Evolutionary conservation across 2,797 vertebrate genomes (phyloP).

Genomic region (Acanthiza pusilla): DNA sequence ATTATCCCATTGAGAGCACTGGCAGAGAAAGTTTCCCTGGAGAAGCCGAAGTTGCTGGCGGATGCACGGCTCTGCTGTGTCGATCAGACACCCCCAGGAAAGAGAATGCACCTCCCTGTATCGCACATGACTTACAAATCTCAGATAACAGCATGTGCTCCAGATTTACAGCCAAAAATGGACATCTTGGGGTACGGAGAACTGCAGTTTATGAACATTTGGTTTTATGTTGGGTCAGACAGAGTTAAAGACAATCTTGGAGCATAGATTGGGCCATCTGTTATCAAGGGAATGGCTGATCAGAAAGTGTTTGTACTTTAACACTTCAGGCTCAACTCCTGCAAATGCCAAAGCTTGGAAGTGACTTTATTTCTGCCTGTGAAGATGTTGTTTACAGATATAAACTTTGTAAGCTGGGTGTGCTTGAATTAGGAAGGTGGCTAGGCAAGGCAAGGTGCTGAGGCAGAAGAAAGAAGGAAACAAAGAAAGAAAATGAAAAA

Average conservation of each 20-base stretch:
- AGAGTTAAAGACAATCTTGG: constrained; percentile 66
- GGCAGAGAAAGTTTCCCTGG: background rate
- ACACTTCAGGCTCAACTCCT: constrained; percentile 62
- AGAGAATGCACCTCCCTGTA: background rate
- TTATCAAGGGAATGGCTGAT: constrained; percentile 53
- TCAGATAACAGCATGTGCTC: constrained; percentile 60
- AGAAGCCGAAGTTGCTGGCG: background rate
- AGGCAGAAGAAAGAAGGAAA: background rate
- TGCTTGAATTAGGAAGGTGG: background rate
- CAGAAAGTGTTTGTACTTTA: constrained; percentile 64
- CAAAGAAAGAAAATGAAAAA: background rate
- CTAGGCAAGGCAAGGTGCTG: background rate
- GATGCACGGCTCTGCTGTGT: background rate
- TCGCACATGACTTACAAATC: constrained; percentile 22
- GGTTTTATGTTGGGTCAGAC: constrained; percentile 62
- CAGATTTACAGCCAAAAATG: constrained; percentile 68
- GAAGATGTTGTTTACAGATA: constrained; percentile 27
- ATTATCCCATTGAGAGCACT: background rate
- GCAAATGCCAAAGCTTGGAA: constrained; percentile 40
- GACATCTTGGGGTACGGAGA: constrained; percentile 57
- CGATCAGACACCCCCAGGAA: background rate
- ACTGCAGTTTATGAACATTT: constrained; percentile 61
- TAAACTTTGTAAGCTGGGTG: background rate
- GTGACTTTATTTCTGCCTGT: constrained; percentile 42
- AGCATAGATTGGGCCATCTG: constrained; percentile 62